Evolutionary conservation across 2,113 vertebrate genomes (phyloP).

Genomic region (Scalopus aquaticus): DNA sequence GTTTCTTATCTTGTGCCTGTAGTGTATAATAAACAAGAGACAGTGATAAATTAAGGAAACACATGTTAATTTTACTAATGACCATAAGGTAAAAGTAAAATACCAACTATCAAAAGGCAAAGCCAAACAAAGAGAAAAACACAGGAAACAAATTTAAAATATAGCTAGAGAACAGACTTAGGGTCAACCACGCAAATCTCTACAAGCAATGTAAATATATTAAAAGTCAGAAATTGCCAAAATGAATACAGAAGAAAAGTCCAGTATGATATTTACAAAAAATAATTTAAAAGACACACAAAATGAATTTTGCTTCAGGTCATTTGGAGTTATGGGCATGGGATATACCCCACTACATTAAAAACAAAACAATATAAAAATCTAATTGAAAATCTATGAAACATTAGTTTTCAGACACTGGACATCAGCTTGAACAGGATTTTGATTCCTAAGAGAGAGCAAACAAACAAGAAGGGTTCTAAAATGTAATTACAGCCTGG

Average conservation of each 20-base stretch:
- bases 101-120: not conserved
- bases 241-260: not conserved
- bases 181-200: not conserved
- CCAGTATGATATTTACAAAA: not conserved
- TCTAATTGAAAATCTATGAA: not conserved
- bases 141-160: not conserved
- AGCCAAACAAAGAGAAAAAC: not conserved
- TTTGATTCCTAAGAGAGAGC: not conserved
- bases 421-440: not conserved
- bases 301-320: not conserved
- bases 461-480: not conserved
- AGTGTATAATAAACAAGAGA: not conserved
- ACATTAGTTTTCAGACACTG: not conserved
- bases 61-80: not conserved
- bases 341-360: not conserved
- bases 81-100: not conserved
- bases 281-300: not conserved
- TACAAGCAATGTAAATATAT: not conserved
- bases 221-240: not conserved
- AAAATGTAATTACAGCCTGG: not conserved
- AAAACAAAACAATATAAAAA: not conserved
- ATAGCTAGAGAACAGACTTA: not conserved
- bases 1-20: not conserved
- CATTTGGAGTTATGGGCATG: not conserved
- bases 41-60: not conserved